Conservation (phyloP, 2,888 invertebrate species). For the Ametastegia equiseti region DNA sequence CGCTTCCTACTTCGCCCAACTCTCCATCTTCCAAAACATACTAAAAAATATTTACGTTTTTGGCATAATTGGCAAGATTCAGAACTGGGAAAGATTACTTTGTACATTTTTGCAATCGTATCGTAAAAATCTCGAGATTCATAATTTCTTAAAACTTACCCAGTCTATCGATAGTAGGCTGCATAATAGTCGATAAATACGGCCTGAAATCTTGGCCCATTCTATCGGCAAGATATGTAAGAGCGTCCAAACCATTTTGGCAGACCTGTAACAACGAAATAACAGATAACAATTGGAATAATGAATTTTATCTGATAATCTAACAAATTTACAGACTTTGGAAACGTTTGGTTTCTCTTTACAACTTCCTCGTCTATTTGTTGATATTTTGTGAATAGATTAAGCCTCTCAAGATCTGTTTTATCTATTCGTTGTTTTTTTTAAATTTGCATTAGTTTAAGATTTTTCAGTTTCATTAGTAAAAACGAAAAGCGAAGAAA, state of each 20-base stretch:
- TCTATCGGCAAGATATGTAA: constrained; percentile 90
- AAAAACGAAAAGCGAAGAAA: too few relatives aligned
- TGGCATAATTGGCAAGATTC: neutral
- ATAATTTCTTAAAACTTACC: constrained; percentile 71
- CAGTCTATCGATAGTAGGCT: constrained; percentile 89
- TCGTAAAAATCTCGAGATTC: too few relatives aligned
- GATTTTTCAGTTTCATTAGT: too few relatives aligned
- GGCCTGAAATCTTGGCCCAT: constrained; percentile 93
- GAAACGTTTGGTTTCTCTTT: neutral
- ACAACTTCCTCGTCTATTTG: neutral
- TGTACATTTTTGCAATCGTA: too few relatives aligned
- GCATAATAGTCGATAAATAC: constrained; percentile 89
- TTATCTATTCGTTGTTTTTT: neutral
- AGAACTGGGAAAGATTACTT: neutral
- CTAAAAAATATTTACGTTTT: constrained; percentile 28
- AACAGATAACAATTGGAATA: neutral
- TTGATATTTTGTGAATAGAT: neutral
- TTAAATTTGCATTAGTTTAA: too few relatives aligned
- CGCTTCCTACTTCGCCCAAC: neutral
- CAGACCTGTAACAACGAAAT: constrained; percentile 84
- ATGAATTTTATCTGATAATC: too few relatives aligned
- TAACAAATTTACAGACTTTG: neutral
- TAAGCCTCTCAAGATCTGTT: neutral
- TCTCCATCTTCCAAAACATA: neutral
- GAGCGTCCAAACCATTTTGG: constrained; percentile 92